phyloP scores from a whole-genome alignment of 2,113 vertebrate species.

The Carassius carassius region DNA sequence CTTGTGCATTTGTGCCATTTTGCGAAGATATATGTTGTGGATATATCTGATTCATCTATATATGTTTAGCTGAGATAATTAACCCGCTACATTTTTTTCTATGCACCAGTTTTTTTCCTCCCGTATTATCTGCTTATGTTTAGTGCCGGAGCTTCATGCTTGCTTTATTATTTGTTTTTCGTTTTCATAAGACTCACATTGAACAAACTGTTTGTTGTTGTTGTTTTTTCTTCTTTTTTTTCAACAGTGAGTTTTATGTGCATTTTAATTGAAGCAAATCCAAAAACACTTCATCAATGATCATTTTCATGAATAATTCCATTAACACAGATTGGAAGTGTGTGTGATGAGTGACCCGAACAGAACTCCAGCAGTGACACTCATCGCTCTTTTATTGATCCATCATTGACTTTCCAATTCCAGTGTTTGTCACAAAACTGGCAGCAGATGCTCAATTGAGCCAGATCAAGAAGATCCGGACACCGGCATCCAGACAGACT shows the following conservation, averaged over 20 bases:
- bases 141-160: no score
- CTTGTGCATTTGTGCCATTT: background rate
- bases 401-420: slow-evolving; percentile 5
- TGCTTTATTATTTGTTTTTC: no score
- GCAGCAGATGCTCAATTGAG: slow-evolving; percentile 7
- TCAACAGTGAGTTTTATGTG: background rate
- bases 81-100: background rate
- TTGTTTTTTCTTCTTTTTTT: background rate
- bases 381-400: slow-evolving; percentile 9
- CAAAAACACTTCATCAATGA: background rate
- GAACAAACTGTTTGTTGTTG: no score
- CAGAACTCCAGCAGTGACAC: background rate
- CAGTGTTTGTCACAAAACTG: background rate
- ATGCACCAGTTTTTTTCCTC: no score
- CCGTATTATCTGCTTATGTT: no score
- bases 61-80: background rate
- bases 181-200: background rate
- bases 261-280: background rate
- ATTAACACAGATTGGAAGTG: background rate
- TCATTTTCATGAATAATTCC: background rate
- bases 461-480: background rate
- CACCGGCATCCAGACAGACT: background rate
- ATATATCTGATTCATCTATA: background rate
- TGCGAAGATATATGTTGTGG: background rate
- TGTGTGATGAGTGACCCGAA: slow-evolving; percentile 20